Evolutionary conservation across 2,888 invertebrate genomes (phyloP).

Genomic region (Hedya salicella): DNA sequence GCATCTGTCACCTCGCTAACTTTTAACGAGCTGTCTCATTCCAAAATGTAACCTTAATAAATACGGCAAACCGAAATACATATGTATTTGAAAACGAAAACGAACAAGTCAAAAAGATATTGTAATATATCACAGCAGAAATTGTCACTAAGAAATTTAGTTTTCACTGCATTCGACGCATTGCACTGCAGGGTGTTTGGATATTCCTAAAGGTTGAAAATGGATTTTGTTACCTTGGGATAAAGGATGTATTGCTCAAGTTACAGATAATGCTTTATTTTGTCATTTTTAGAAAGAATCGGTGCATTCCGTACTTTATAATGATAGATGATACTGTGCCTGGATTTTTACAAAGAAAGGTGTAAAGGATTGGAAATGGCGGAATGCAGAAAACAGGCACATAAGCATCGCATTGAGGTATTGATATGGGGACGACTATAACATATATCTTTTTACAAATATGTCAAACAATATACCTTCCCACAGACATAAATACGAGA

Average conservation of each 20-base stretch:
- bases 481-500: no score
- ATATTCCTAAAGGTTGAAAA: background rate
- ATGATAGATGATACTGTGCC: slow-evolving; percentile 15
- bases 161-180: slow-evolving; percentile 37
- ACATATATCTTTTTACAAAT: no score
- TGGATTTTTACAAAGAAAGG: slow-evolving; percentile 9
- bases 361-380: slow-evolving; percentile 4
- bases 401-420: background rate
- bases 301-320: slow-evolving; percentile 10
- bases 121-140: background rate
- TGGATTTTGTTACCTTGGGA: background rate
- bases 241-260: background rate
- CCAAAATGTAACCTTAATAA: background rate
- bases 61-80: background rate
- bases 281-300: slow-evolving; percentile 4
- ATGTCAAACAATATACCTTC: no score
- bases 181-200: slow-evolving; percentile 27
- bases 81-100: slow-evolving; percentile 17
- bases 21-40: slow-evolving; percentile 34
- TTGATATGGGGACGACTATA: no score
- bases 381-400: background rate
- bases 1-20: slow-evolving; percentile 4
- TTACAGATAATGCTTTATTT: background rate
- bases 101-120: background rate
- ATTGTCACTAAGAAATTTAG: background rate